These are phyloP conservation scores for Paramormyrops hopkinsi DNA, from an alignment of 2,797 vertebrate species.

Conservation along the genomic window DNA sequence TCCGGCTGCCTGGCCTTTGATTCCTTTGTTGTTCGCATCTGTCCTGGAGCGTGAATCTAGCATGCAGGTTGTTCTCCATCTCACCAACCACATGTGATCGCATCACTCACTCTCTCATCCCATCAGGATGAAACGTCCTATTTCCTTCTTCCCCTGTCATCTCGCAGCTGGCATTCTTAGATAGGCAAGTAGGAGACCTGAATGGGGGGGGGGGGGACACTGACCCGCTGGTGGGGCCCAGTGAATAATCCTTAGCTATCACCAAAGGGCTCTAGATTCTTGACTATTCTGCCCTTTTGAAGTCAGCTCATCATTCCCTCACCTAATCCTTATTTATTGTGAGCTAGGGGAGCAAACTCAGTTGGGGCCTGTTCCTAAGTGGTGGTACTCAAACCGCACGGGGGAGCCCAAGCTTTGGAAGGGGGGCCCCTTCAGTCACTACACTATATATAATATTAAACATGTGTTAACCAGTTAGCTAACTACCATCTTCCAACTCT, in stretches of 20 bases:
- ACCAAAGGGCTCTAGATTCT: background rate
- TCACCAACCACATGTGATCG: conserved; percentile 15
- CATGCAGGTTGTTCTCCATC: conserved; percentile 11
- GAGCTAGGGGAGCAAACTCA: background rate
- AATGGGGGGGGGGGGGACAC: background rate
- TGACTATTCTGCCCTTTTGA: background rate
- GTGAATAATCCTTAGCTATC: background rate
- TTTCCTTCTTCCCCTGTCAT: conserved; percentile 16
- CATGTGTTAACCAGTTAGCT: background rate
- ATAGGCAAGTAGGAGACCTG: background rate
- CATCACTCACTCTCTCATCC: background rate
- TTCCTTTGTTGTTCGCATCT: conserved; percentile 22
- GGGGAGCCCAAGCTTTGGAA: background rate
- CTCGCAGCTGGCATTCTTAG: background rate
- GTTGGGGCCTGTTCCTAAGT: background rate
- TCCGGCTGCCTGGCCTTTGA: conserved; percentile 18
- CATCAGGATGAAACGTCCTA: background rate
- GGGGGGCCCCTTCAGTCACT: background rate
- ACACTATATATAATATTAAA: background rate
- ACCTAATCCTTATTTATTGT: background rate
- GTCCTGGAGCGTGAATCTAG: conserved; percentile 31
- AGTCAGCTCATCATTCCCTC: background rate
- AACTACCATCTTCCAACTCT: background rate
- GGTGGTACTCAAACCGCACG: background rate
- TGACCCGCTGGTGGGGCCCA: background rate